Base-by-base conservation (phyloP, 2,888 invertebrate species). In the Coleophora deauratella region DNA sequence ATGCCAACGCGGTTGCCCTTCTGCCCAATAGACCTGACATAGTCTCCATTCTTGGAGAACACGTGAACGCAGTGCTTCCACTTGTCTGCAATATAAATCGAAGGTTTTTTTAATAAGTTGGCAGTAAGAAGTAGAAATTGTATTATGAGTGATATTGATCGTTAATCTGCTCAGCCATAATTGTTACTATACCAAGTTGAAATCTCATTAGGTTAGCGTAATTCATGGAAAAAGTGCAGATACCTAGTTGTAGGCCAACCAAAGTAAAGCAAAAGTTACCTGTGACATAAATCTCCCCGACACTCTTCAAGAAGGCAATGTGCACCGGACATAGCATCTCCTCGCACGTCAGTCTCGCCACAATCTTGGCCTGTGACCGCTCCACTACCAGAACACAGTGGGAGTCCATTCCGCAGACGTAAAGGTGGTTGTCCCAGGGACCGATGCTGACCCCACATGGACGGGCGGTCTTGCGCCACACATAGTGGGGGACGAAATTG, bases 51-150 rank as follows among this genome's bases (percentile, higher is more conserved):
- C 39, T 86, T 88, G 33, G 89, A 88, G 62, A 93, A 92, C 1
- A 91, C 90, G 66, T 91, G 90, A 28, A 91, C 74, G 57, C 90
- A 90, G 54, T 91, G 90, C 58, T 88, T 89, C 91, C 91, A 91
- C 70, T 91, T 91, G 57, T 91, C 91, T 80, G 72, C 12, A 70
- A 64, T 1, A 35, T 32, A 9, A n/a, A n/a, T n/a, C n/a, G n/a
- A n/a, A n/a, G n/a, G n/a, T n/a, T n/a, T n/a, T n/a, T n/a, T n/a
- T n/a, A n/a, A n/a, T n/a, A n/a, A n/a, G n/a, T n/a, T n/a, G n/a
- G n/a, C n/a, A n/a, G n/a, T n/a, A n/a, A n/a, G n/a, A n/a, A n/a
- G n/a, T n/a, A n/a, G n/a, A n/a, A n/a, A n/a, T n/a, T n/a, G n/a
- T n/a, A n/a, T n/a, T n/a, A n/a, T n/a, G n/a, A n/a, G 3, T 3